These are phyloP conservation scores for Philaenus spumarius DNA, from an alignment of 1,140 invertebrate genomes.

Conservation along the genomic window DNA sequence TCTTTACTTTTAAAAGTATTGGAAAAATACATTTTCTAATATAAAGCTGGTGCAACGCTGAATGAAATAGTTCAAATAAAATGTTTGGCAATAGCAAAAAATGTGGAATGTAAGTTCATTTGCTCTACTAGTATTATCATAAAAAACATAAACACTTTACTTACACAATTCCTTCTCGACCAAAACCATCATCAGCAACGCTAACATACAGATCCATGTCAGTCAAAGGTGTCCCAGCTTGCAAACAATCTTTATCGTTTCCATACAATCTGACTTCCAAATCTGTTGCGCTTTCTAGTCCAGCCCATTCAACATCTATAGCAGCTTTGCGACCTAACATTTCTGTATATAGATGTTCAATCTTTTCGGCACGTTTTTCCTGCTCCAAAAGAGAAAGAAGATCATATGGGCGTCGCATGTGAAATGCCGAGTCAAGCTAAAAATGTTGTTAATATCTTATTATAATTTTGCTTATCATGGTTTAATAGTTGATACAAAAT, in stretches of 20 bases:
- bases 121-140: neutral
- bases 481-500: too few species aligned
- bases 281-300: slow-evolving; percentile 51
- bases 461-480: too few species aligned
- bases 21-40: neutral
- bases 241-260: slow-evolving; percentile 59
- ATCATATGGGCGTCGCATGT: slow-evolving; percentile 70
- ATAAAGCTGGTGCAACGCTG: neutral
- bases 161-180: slow-evolving; percentile 38
- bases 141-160: too few species aligned
- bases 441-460: too few species aligned
- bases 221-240: slow-evolving; percentile 51
- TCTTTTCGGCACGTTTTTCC: slow-evolving; percentile 57
- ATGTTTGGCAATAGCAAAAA: neutral
- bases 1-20: too few species aligned
- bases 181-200: slow-evolving; percentile 45
- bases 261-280: slow-evolving; percentile 54
- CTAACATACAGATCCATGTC: slow-evolving; percentile 66
- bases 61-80: too few species aligned
- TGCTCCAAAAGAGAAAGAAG: slow-evolving; percentile 74
- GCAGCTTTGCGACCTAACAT: slow-evolving; percentile 53
- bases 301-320: slow-evolving; percentile 56
- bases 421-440: slow-evolving; percentile 66
- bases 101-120: neutral
- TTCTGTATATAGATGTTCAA: slow-evolving; percentile 58